Percentiles rank a stretch among this genome's conserved stretches.
phyloP scores from a whole-genome alignment of 1,140 invertebrate species.

The Brachionus paranguensis region DNA sequence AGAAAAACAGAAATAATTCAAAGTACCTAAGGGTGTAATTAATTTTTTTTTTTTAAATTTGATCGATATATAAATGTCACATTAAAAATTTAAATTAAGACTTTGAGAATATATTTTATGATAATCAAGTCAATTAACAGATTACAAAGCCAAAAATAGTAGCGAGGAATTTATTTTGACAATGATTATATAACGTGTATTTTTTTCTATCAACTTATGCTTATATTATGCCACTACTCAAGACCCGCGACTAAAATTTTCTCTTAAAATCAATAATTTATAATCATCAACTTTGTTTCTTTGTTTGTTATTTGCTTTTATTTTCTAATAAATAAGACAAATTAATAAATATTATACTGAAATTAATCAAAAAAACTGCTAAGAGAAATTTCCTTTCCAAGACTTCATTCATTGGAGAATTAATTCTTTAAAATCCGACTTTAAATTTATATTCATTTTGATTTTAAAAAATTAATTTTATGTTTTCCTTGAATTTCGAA shows the following conservation, averaged over 20 bases:
- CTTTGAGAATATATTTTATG: background rate
- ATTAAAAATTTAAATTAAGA: too few species aligned
- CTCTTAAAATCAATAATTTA: background rate
- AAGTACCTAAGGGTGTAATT: too few species aligned
- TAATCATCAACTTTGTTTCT: background rate
- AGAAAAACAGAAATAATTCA: too few species aligned
- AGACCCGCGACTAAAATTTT: background rate
- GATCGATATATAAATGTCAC: too few species aligned
- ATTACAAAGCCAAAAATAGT: background rate
- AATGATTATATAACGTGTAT: background rate
- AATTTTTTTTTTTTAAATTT: too few species aligned
- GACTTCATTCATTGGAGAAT: background rate
- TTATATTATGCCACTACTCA: background rate
- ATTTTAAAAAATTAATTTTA: background rate
- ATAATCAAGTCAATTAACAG: background rate
- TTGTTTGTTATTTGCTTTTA: background rate
- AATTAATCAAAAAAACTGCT: background rate
- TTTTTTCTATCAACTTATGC: background rate
- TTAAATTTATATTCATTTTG: background rate
- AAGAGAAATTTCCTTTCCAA: background rate
- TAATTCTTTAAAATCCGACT: background rate
- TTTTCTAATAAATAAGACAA: background rate
- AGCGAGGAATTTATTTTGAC: background rate
- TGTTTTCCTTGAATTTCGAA: background rate
- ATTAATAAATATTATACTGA: background rate